phyloP scores from a whole-genome alignment of 1,140 invertebrate genomes.

The Anastatus disparis region DNA sequence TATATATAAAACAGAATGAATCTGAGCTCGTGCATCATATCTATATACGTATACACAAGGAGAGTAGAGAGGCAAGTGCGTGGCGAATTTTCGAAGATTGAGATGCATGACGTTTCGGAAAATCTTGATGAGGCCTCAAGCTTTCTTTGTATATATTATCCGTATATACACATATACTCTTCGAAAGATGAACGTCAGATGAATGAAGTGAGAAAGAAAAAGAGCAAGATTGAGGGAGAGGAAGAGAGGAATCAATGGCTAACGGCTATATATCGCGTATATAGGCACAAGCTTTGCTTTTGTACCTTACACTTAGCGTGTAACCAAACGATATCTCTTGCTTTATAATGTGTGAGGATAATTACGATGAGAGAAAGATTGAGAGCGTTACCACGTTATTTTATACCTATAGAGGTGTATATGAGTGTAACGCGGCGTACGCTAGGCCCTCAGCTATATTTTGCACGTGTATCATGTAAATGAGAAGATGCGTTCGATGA shows the following conservation, averaged over 20 bases:
- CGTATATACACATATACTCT: no score
- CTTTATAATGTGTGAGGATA: slow-evolving; percentile 17
- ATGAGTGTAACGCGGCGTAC: no score
- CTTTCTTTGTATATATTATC: no score
- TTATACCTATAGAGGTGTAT: no score
- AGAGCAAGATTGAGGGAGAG: neutral
- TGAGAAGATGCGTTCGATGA: no score
- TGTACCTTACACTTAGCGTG: slow-evolving; percentile 11
- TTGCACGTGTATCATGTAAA: no score
- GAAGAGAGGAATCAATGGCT: neutral
- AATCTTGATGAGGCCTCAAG: slow-evolving; percentile 37
- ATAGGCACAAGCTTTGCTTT: no score
- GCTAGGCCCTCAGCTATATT: no score
- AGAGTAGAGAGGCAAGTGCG: neutral
- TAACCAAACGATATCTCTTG: slow-evolving; percentile 10
- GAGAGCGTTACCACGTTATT: slow-evolving; percentile 16
- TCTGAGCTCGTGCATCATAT: no score
- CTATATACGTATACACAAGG: neutral
- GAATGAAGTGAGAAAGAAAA: neutral
- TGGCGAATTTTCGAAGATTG: slow-evolving; percentile 39
- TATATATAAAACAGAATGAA: no score
- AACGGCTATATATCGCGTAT: slow-evolving; percentile 18
- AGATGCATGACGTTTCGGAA: slow-evolving; percentile 45
- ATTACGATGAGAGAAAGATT: slow-evolving; percentile 29
- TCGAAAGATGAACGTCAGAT: no score